Percentiles rank a stretch among this genome's conserved stretches.
These are phyloP conservation scores for Platygyra sinensis DNA, from an alignment of 64 coral and sea anemone genomes.

Conservation along the genomic window DNA sequence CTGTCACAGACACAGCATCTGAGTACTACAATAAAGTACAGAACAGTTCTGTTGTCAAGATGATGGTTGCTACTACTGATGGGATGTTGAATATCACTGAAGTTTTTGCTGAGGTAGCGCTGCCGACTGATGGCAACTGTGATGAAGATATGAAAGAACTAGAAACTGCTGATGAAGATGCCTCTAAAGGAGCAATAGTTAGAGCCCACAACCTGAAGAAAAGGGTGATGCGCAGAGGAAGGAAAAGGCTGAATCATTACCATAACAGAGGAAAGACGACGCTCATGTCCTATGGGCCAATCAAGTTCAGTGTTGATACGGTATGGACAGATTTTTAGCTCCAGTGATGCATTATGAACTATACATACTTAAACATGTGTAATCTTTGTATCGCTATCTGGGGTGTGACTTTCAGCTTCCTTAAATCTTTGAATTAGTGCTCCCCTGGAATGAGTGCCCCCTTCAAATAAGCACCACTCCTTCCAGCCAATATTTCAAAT, in stretches of 20 bases:
- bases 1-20: slow-evolving; percentile 65
- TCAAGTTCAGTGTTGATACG: slow-evolving; percentile 78
- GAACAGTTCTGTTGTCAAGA: slow-evolving; percentile 66
- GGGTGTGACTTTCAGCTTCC: no score
- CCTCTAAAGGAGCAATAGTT: slow-evolving; percentile 54
- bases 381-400: no score
- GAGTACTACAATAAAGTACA: slow-evolving; percentile 81
- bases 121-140: slow-evolving; percentile 80
- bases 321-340: slow-evolving; percentile 11
- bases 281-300: slow-evolving; percentile 72
- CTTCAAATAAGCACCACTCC: no score
- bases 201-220: slow-evolving; percentile 62
- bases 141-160: slow-evolving; percentile 89
- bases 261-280: slow-evolving; percentile 53
- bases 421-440: no score
- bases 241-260: slow-evolving; percentile 1
- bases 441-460: no score
- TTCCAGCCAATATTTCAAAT: no score
- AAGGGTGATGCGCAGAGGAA: slow-evolving; percentile 74
- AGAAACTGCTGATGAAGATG: slow-evolving; percentile 48
- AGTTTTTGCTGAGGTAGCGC: slow-evolving; percentile 71
- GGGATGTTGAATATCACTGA: slow-evolving; percentile 76
- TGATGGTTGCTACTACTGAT: slow-evolving; percentile 63
- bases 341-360: no score
- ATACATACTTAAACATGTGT: no score